phyloP scores from a whole-genome alignment of 2,113 vertebrate species.

The Corydoras sp. region DNA sequence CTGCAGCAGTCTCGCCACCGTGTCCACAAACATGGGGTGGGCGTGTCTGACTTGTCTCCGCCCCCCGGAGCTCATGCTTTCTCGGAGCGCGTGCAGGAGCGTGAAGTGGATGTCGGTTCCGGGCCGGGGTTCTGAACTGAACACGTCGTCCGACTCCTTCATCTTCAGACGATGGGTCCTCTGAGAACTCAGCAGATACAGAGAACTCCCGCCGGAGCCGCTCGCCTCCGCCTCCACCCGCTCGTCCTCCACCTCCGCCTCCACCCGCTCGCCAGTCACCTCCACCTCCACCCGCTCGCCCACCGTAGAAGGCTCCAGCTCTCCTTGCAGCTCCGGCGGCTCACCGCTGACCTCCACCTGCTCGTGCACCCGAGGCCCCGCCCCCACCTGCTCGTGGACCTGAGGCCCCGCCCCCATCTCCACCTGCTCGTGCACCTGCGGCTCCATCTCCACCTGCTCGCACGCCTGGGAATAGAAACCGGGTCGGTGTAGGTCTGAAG shows the following conservation, averaged over 20 bases:
- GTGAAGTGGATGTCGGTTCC: slow-evolving; percentile 81
- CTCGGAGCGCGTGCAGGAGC: slow-evolving; percentile 79
- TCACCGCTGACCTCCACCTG: no score
- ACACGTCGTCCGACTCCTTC: slow-evolving; percentile 62
- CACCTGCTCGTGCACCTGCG: no score
- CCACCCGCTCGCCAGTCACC: no score
- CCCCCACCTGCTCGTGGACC: no score
- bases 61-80: slow-evolving; percentile 59
- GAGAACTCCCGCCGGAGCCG: slow-evolving; percentile 52
- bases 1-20: slow-evolving; percentile 70
- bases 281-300: no score
- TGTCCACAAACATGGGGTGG: slow-evolving; percentile 58
- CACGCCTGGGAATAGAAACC: slow-evolving; percentile 57
- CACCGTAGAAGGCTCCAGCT: no score
- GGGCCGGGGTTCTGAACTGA: slow-evolving; percentile 66
- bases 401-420: no score
- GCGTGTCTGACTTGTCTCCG: slow-evolving; percentile 43
- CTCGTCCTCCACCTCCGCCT: no score
- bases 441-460: slow-evolving; percentile 59
- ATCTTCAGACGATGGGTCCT: slow-evolving; percentile 71
- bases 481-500: no score
- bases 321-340: no score
- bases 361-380: no score
- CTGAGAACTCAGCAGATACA: slow-evolving; percentile 71
- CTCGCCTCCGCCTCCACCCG: no score